phyloP scores from a whole-genome alignment of 2,113 vertebrate genomes.

The Brachyhypopomus occidentalis region DNA sequence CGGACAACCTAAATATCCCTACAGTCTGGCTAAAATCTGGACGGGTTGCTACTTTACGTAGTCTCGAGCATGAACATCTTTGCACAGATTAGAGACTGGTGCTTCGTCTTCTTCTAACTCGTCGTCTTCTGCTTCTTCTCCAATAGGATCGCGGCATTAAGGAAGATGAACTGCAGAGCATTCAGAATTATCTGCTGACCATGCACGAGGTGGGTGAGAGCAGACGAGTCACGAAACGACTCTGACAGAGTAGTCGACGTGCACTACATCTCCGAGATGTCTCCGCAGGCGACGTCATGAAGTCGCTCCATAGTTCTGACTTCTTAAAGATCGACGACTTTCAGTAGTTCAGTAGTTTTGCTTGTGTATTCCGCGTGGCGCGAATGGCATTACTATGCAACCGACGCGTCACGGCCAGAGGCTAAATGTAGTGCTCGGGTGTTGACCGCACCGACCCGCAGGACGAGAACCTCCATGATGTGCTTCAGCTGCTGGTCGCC shows the following conservation, averaged over 20 bases:
- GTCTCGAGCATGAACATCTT: too few species aligned
- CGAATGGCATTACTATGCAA: not conserved
- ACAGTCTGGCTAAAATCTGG: too few species aligned
- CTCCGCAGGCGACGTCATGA: not conserved
- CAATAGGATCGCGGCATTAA: slow-evolving; percentile 93
- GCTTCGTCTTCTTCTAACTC: too few species aligned
- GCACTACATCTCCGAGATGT: not conserved
- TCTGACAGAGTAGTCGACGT: not conserved
- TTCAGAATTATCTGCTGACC: slow-evolving; percentile 94
- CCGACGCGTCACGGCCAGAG: too few species aligned
- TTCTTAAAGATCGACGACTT: not conserved
- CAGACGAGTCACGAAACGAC: not conserved
- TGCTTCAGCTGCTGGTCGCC: slow-evolving; percentile 94
- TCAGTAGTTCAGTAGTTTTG: too few species aligned
- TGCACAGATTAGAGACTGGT: too few species aligned
- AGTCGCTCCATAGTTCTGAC: not conserved
- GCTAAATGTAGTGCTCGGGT: too few species aligned
- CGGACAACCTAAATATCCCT: too few species aligned
- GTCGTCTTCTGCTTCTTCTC: not conserved
- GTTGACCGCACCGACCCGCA: slow-evolving; percentile 55
- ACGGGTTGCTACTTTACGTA: too few species aligned
- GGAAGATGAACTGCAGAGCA: slow-evolving; percentile 96
- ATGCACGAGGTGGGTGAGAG: slow-evolving; percentile 88
- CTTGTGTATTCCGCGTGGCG: not conserved
- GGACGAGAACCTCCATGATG: slow-evolving; percentile 98